A percentile compares a stretch with the other conserved stretches of the same genome.
Conservation (phyloP, 2,113 vertebrate genomes). For the Dipodomys merriami region DNA sequence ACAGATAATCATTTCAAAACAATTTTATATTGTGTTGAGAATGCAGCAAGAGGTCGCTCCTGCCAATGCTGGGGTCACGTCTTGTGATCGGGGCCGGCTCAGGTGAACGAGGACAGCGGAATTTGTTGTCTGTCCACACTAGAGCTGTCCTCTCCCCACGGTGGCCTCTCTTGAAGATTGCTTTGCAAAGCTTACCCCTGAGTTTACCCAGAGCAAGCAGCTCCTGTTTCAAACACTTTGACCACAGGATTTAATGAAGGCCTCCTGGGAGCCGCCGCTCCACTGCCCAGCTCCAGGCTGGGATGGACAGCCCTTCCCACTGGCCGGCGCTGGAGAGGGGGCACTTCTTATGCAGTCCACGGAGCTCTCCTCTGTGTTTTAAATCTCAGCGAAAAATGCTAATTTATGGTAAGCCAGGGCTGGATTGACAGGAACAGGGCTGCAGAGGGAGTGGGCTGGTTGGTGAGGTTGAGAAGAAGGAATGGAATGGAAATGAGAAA, state of each 20-base stretch:
- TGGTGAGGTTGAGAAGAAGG: neutral
- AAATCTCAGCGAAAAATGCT: conserved; percentile 54
- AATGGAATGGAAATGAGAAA: conserved; percentile 37
- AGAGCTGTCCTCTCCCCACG: neutral
- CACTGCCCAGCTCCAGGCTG: neutral
- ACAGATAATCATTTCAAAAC: neutral
- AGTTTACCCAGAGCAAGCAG: neutral
- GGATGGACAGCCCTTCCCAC: conserved; percentile 25
- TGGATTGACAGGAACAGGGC: conserved; percentile 24
- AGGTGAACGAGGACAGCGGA: neutral
- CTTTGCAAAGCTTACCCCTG: conserved; percentile 14
- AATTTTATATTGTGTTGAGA: neutral
- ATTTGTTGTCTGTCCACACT: neutral
- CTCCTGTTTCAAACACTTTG: neutral
- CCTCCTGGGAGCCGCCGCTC: neutral
- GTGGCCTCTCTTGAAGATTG: neutral
- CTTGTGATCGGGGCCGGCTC: no score
- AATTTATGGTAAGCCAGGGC: conserved; percentile 63
- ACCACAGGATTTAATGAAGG: neutral
- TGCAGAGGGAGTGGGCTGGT: neutral
- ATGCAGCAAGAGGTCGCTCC: neutral
- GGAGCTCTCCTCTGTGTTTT: conserved; percentile 32
- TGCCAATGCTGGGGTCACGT: neutral
- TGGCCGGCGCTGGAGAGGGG: neutral
- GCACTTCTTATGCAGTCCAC: neutral